Percentiles rank a stretch among this genome's conserved stretches.
phyloP scores from a whole-genome alignment of 1,140 invertebrate species.

The Lanistes nyassanus region DNA sequence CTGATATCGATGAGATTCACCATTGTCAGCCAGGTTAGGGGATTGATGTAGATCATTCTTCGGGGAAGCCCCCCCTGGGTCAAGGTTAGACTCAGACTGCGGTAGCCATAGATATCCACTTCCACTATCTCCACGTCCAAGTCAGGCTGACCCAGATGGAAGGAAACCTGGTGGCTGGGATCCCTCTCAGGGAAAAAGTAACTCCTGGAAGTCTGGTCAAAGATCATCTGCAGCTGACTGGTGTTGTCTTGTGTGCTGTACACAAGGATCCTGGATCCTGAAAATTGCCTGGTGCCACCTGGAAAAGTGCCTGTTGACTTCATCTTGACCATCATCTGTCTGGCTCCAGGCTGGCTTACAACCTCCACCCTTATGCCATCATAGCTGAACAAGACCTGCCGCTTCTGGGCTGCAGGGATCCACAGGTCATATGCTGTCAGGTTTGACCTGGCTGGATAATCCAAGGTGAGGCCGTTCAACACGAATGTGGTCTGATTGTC shows the following conservation, averaged over 20 bases:
- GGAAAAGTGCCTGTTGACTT: not conserved
- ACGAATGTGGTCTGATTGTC: not conserved
- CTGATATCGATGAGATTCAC: not conserved
- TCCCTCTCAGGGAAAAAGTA: slow-evolving; percentile 1
- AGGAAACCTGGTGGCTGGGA: not conserved
- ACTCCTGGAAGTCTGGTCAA: slow-evolving; percentile 8
- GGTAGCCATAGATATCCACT: not conserved
- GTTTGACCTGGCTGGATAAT: not conserved
- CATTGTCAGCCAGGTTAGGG: not conserved
- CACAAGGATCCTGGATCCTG: not conserved
- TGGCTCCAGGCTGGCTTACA: not conserved
- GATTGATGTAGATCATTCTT: not conserved
- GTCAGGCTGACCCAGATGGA: slow-evolving; percentile 1
- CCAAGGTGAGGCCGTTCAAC: not conserved
- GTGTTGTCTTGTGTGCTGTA: not conserved
- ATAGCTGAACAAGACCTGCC: not conserved
- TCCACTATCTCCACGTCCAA: slow-evolving; percentile 3
- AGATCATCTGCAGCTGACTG: not conserved
- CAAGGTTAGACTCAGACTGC: not conserved
- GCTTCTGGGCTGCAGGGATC: not conserved
- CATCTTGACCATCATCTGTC: slow-evolving; percentile 3
- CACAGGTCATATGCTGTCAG: not conserved
- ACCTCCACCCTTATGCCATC: slow-evolving; percentile 1
- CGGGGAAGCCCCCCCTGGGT: not conserved
- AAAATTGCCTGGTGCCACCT: not conserved